These are phyloP conservation scores for Equus quagga DNA, from an alignment of 2,113 vertebrate genomes.

Conservation along the genomic window DNA sequence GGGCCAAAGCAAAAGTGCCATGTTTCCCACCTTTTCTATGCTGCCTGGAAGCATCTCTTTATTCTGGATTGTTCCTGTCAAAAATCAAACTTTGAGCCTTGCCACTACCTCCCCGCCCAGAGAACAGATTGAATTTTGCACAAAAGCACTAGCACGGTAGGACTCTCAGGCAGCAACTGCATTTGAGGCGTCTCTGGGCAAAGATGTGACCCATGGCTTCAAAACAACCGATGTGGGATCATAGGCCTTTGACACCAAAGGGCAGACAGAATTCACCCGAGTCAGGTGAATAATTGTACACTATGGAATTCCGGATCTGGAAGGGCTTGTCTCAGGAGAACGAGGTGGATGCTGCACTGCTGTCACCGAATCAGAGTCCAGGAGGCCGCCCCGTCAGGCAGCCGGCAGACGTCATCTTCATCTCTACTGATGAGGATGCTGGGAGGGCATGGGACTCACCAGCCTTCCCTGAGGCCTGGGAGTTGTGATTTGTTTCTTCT, in stretches of 20 bases:
- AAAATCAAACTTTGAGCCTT: background rate
- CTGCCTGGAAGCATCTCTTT: background rate
- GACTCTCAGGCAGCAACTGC: background rate
- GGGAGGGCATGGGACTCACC: background rate
- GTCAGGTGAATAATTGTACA: background rate
- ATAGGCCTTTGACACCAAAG: background rate
- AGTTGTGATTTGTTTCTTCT: background rate
- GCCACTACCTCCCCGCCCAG: background rate
- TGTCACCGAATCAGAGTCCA: background rate
- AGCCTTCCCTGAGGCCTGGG: background rate
- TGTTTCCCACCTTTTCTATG: background rate
- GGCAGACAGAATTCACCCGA: background rate
- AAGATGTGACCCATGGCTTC: background rate
- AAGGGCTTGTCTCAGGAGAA: background rate
- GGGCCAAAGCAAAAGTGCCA: background rate
- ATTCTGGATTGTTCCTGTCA: background rate
- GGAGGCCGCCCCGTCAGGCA: background rate
- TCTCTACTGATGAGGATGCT: background rate
- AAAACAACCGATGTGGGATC: background rate
- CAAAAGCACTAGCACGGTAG: background rate
- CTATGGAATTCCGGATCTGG: background rate
- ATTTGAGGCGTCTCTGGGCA: background rate
- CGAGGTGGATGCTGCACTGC: rapidly evolving
- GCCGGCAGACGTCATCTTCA: background rate
- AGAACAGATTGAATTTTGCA: background rate